Conservation (phyloP, 2,113 vertebrate genomes). For the Forbesichthys agassizii region DNA sequence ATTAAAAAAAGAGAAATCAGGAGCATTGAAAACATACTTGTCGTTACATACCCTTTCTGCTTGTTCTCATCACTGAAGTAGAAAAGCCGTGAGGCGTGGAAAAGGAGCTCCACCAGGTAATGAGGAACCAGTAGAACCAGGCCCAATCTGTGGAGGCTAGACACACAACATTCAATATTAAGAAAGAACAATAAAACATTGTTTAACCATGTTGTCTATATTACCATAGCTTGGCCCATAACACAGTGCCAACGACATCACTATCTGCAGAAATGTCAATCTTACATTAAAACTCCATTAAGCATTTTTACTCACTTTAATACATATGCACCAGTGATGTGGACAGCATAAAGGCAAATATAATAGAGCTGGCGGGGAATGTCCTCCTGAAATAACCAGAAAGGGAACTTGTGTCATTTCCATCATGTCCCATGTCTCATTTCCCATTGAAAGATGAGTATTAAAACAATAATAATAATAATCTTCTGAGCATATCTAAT, state of each 20-base stretch:
- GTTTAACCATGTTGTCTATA: too few relatives aligned
- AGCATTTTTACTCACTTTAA: constrained; percentile 79
- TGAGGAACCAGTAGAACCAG: constrained; percentile 83
- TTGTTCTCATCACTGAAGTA: constrained; percentile 88
- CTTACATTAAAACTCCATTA: background rate
- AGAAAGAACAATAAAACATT: background rate
- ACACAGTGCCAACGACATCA: background rate
- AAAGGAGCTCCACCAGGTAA: constrained; percentile 86
- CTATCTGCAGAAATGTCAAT: background rate
- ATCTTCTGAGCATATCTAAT: too few relatives aligned
- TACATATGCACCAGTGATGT: constrained; percentile 85
- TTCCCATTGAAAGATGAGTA: too few relatives aligned
- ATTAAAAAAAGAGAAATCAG: background rate
- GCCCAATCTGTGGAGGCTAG: constrained; percentile 81
- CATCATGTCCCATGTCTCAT: background rate
- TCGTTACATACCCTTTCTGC: constrained; percentile 78
- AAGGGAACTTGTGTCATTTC: background rate
- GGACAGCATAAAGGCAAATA: constrained; percentile 84
- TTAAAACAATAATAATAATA: background rate
- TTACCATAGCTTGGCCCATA: too few relatives aligned
- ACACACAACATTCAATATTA: constrained; percentile 18
- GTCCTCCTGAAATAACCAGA: constrained; percentile 75
- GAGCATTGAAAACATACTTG: background rate
- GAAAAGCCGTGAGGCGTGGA: constrained; percentile 84
- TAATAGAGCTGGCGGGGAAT: constrained; percentile 85